Base-by-base conservation (phyloP, 2,888 invertebrate genomes). In the Cosmopolites sordidus region DNA sequence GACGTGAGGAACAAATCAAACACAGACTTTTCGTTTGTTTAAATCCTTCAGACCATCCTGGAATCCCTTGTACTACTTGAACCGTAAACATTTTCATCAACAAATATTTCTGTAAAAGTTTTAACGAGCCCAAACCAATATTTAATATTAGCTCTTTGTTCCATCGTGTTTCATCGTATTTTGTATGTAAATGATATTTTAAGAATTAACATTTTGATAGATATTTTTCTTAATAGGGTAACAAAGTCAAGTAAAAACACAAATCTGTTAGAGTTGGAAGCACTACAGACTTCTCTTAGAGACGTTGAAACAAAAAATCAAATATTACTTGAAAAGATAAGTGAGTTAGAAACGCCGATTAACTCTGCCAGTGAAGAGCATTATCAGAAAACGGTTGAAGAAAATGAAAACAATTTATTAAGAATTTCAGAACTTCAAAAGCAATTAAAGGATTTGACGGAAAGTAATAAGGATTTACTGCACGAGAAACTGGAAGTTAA, bases 271-370 rank as follows among this genome's bases (percentile, higher is more conserved):
- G 33, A 33, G 12, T 33, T 33, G 33, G 4, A 12, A n/a, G 11
- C 12, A 12, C 11, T 33, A 33, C 11, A 33, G 11, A 12, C 33
- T n/a, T 12, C n/a, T 33, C 11, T 33, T 33, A 11, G 11, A 12
- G 33, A 33, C 3, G 4, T 33, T 12, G n/a, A 33, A 33, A 11
- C 11, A 11, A 48, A 52, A 37, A 61, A 65, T 54, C 54, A 63
- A 12, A 60, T 60, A 54, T 43, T 49, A 44, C 16, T 56, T 8
- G 60, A 59, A n/a, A 51, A 40, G 45, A 40, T 48, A 22, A 39
- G 40, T 16, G 22, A 37, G 8, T 30, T 18, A 12, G 43, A 43
- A 29, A 14, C 44, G 5, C 29, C 30, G 6, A 14, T 2, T 16
- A 40, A 16, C 11, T 9, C 38, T 9, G 6, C 14, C n/a, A 38